A percentile compares a stretch with the other conserved stretches of the same genome.
Conservation (phyloP, 1,140 invertebrate genomes). For the Tenebrio molitor region DNA sequence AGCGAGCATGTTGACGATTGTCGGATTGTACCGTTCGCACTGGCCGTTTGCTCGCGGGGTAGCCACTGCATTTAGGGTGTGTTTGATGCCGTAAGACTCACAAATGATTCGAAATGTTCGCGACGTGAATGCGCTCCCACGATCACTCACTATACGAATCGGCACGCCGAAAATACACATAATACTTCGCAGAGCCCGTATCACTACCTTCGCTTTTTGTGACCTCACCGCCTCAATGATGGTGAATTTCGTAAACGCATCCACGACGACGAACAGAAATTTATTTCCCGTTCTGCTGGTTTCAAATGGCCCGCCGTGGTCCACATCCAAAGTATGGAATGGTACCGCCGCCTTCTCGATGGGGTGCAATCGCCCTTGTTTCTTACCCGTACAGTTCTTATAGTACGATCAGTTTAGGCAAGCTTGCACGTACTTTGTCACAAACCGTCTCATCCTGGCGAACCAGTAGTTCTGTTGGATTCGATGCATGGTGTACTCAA, state of each 20-base stretch:
- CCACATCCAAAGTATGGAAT: neutral
- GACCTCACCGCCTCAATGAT: neutral
- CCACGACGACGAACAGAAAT: neutral
- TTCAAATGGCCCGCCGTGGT: constrained; percentile 4
- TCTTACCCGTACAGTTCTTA: too few species aligned
- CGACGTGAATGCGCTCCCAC: neutral
- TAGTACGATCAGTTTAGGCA: neutral
- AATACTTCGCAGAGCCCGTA: neutral
- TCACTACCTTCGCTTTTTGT: neutral
- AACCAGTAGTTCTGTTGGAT: neutral
- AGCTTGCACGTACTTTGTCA: neutral
- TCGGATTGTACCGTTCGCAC: too few species aligned
- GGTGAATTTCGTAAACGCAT: neutral
- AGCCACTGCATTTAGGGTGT: too few species aligned
- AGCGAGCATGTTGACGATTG: too few species aligned
- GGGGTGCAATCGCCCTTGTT: constrained; percentile 2
- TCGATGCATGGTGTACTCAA: neutral
- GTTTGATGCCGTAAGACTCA: neutral
- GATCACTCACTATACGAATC: neutral
- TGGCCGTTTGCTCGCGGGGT: too few species aligned
- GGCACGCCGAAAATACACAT: neutral
- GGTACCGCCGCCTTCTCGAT: neutral
- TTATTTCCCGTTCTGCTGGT: neutral
- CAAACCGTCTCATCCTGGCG: neutral
- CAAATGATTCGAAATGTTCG: neutral